Percentiles rank a stretch among this genome's conserved stretches.
Evolutionary conservation across 2,113 vertebrate species (phyloP).

Genomic region (Condylura cristata): DNA sequence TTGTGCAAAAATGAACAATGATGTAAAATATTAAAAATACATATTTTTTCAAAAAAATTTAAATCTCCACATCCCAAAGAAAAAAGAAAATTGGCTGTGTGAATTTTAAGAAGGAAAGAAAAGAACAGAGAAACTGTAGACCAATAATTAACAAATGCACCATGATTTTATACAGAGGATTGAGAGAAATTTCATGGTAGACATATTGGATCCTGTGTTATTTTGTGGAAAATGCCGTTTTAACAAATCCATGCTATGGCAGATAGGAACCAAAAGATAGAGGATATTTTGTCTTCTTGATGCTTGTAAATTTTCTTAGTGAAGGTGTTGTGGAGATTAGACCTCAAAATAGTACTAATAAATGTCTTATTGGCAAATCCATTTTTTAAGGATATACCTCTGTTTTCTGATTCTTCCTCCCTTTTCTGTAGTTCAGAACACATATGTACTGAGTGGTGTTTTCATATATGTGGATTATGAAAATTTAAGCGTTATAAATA

Average conservation of each 20-base stretch:
- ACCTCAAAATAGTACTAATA: not conserved
- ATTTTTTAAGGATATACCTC: not conserved
- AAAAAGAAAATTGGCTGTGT: not conserved
- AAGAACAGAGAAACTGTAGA: not conserved
- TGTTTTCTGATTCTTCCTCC: not conserved
- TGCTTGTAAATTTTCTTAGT: not conserved
- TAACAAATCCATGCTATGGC: not conserved
- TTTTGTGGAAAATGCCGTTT: not conserved
- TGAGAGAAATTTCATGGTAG: accelerated
- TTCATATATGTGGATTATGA: not conserved
- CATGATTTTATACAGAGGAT: not conserved
- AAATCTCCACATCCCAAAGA: no score
- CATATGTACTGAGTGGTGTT: not conserved
- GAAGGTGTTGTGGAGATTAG: not conserved
- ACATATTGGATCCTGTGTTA: not conserved
- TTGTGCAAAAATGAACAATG: no score
- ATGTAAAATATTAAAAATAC: no score
- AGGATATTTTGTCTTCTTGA: not conserved
- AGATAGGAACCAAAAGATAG: not conserved
- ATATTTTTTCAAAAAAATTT: no score
- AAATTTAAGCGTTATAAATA: not conserved
- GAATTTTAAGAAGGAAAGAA: not conserved
- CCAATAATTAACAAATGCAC: not conserved
- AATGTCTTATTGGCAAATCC: not conserved
- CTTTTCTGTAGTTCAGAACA: not conserved